Base-by-base conservation (phyloP, 2,888 invertebrate genomes). In the Electrophaes corylata region DNA sequence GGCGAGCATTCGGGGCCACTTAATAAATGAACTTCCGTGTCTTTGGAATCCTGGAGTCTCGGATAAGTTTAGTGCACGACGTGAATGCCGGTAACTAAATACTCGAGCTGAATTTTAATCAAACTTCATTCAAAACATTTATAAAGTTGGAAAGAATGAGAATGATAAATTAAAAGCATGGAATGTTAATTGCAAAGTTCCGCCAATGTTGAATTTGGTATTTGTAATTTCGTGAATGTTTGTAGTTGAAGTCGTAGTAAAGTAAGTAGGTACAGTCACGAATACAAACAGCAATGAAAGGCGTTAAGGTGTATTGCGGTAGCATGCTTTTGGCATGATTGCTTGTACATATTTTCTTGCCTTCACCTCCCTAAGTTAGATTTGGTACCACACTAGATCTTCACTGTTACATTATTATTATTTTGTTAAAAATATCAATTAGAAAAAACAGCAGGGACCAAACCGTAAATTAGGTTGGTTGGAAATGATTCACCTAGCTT, bases 21-120 rank as follows among this genome's bases (percentile, higher is more conserved):
- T 78, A 75, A 76, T 78, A 73, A 78, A 78, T 73, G 73, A 78
- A 79, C 69, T 73, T 77, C 70, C 71, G 70, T 75, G 75, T 76
- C 75, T 72, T 73, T 70, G 69, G 65, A 56, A 72, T 69, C 64
- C 50, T 46, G 29, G 54, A 54, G 45, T 43, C 40, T 40, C 46
- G 51, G 52, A 51, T 52, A 60, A 62, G 57, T 62, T 64, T 47
- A 53, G 46, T 46, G 58, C 50, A 50, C 57, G 54, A 45, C 29
- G 33, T 40, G 61, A 52, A 55, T 58, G 58, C 57, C 55, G 35
- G 57, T 55, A 58, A 58, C 62, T 62, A 59, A 59, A 58, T 62
- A 50, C 62, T 53, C 39, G 53, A 50, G 52, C 56, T 59, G 62
- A 62, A 62, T 62, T 62, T 62, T 52, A 62, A 62, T 62, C 54